These are phyloP conservation scores for Argynnis bischoffii DNA, from an alignment of 2,888 invertebrate species.

Conservation along the genomic window DNA sequence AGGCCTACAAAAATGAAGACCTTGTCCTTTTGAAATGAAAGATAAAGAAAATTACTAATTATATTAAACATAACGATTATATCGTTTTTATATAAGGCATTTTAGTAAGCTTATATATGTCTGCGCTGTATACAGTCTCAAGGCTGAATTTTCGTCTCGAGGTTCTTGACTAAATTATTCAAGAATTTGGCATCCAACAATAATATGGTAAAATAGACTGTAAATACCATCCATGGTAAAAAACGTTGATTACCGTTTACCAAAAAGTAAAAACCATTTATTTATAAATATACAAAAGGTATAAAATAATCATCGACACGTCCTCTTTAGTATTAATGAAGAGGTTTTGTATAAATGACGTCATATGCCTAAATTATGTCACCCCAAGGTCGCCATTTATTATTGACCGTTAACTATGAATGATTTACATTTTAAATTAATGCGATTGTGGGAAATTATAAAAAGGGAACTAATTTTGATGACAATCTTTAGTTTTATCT, in stretches of 20 bases:
- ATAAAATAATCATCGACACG: background rate
- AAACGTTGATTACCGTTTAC: background rate
- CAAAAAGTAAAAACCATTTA: background rate
- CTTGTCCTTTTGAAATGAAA: constrained; percentile 15
- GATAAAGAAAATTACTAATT: constrained; percentile 29
- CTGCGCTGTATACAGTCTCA: constrained; percentile 29
- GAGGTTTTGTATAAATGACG: background rate
- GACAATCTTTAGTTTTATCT: constrained; percentile 10
- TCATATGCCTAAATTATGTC: constrained; percentile 23
- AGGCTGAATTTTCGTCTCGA: constrained; percentile 29
- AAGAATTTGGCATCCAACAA: constrained; percentile 4
- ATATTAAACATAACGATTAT: constrained; percentile 20
- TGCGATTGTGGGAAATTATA: background rate
- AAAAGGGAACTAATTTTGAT: constrained; percentile 1
- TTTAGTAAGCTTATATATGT: constrained; percentile 23
- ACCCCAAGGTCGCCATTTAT: constrained; percentile 47
- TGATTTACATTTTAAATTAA: constrained; percentile 33
- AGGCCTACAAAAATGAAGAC: constrained; percentile 9
- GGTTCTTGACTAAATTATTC: constrained; percentile 17
- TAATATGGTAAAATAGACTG: background rate
- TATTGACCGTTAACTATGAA: constrained; percentile 50
- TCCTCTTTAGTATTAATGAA: too few species aligned
- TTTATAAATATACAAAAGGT: background rate
- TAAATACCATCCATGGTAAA: background rate
- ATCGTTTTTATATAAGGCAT: constrained; percentile 24